phyloP scores from a whole-genome alignment of 2,888 invertebrate species.

The Dicranocentrus wangi region DNA sequence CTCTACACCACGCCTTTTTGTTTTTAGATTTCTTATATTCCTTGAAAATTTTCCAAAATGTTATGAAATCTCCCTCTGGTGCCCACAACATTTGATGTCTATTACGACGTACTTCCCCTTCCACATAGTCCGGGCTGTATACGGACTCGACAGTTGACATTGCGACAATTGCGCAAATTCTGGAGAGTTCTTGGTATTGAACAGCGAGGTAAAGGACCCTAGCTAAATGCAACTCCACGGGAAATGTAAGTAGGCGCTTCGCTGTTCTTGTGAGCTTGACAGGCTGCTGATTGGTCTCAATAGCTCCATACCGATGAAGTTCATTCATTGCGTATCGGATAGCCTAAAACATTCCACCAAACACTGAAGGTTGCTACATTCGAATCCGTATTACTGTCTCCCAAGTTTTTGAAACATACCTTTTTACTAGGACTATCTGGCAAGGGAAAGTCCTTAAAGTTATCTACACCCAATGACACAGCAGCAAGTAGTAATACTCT shows the following conservation, averaged over 20 bases:
- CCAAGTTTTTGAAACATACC: conserved; percentile 37
- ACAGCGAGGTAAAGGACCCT: conserved; percentile 87
- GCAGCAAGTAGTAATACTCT: conserved; percentile 86
- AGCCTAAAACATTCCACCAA: conserved; percentile 73
- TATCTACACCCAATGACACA: conserved; percentile 81
- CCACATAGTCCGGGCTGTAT: conserved; percentile 75
- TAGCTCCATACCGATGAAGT: conserved; percentile 74
- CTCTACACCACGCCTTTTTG: conserved; percentile 74
- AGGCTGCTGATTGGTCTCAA: conserved; percentile 71
- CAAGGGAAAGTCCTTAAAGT: conserved; percentile 87
- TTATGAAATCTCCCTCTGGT: conserved; percentile 92
- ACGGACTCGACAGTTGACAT: conserved; percentile 53
- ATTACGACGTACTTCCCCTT: conserved; percentile 81
- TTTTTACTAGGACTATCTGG: conserved; percentile 86
- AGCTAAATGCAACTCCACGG: conserved; percentile 91
- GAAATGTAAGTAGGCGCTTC: conserved; percentile 82
- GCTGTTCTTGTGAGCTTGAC: conserved; percentile 46
- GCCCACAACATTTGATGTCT: conserved; percentile 83
- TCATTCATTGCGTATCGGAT: conserved; percentile 75
- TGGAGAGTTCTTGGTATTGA: conserved; percentile 74
- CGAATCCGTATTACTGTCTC: too few species aligned
- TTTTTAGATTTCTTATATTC: conserved; percentile 83
- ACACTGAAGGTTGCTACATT: too few species aligned
- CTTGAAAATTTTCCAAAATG: conserved; percentile 89
- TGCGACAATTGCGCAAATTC: conserved; percentile 58